Base-by-base conservation (phyloP, 2,888 invertebrate genomes). In the Ernsta delagoae region DNA sequence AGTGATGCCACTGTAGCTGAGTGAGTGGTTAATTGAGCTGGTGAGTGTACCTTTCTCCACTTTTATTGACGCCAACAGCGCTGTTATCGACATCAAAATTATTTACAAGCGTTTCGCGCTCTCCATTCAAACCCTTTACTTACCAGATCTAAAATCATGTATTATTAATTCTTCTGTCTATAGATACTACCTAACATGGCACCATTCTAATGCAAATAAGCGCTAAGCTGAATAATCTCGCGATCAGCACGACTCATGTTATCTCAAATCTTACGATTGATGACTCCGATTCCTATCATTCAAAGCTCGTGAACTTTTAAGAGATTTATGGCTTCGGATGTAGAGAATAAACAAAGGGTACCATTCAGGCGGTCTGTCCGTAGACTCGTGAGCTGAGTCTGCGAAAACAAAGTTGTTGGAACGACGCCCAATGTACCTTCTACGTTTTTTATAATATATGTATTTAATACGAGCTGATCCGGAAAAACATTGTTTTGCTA, bases 281-380 rank as follows among this genome's bases (percentile, higher is more conserved):
- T 53, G 53, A 62, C 53, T 54, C 48, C 54, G 50, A 50, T 63
- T 53, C 53, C 48, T 16, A 67, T 56, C 61, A 16, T 50, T 50
- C 54, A 62, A 59, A 50, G 45, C 56, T 57, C 45, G 53, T 54
- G 45, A 68, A 68, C 62, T 62, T 62, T 62, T 57, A 50, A 68
- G 57, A 62, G 68, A 68, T 68, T 68, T 68, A 68, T 68, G 39
- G 48, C 68, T 68, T 62, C 57, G 57, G 62, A 57, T 68, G 16
- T 16, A 50, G 48, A 68, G 61, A 57, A 24, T 68, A 68, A 62
- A 68, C 68, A 68, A 68, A 68, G 57, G 68, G 50, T 68, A 16
- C 50, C 12, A 12, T 50, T 68, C 62, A 59, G 59, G 39, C 43
- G 62, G 56, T 68, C 50, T 43, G 5, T 36, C 60, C 56, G 68